phyloP scores from a whole-genome alignment of 2,797 vertebrate genomes.

The Ara ararauna region DNA sequence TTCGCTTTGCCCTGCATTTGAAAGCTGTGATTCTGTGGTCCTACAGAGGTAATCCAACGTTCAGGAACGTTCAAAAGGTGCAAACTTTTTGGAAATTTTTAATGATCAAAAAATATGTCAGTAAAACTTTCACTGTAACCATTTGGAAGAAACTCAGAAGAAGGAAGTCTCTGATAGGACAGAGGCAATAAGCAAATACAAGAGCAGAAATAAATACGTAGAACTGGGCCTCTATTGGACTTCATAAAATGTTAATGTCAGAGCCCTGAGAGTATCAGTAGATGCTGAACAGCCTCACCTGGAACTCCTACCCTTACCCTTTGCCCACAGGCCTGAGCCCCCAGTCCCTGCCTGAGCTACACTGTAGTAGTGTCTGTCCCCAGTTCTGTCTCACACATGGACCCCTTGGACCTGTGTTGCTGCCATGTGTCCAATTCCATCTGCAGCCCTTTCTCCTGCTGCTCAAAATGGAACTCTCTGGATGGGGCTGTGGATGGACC shows the following conservation, averaged over 20 bases:
- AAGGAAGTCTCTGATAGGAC: not conserved
- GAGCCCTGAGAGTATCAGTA: not conserved
- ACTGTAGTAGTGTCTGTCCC: not conserved
- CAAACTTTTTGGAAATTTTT: not conserved
- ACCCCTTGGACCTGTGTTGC: fast-evolving
- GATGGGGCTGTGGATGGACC: not conserved
- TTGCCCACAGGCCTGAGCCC: not conserved
- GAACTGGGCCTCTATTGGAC: not conserved
- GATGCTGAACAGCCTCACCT: not conserved
- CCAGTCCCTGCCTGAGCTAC: fast-evolving
- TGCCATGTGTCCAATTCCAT: not conserved
- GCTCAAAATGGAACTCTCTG: not conserved
- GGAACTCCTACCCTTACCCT: not conserved
- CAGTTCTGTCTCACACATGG: fast-evolving
- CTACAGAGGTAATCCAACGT: not conserved
- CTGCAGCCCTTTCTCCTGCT: not conserved
- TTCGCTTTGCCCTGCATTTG: not conserved
- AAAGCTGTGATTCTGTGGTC: not conserved
- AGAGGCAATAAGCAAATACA: not conserved
- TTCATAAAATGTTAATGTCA: not conserved
- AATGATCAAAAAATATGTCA: not conserved
- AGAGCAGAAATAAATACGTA: not conserved
- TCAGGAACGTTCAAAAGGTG: not conserved
- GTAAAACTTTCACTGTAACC: not conserved
- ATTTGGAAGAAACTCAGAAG: not conserved